These are phyloP conservation scores for Aphelinus certus DNA, from an alignment of 1,140 invertebrate genomes.

Conservation along the genomic window DNA sequence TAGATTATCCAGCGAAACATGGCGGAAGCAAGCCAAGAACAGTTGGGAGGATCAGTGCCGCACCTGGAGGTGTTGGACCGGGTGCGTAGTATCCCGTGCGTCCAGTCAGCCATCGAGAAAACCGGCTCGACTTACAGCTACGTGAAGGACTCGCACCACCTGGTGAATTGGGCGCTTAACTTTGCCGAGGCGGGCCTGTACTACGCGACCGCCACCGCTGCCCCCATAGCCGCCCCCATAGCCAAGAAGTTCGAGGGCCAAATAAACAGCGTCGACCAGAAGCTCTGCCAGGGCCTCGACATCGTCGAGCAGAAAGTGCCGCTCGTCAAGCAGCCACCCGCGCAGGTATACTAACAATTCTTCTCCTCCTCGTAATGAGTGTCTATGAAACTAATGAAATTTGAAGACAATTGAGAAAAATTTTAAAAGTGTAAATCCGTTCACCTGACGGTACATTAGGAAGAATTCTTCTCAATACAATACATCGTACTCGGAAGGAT, in stretches of 20 bases:
- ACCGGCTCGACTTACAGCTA: conserved; percentile 70
- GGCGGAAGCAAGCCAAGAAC: not conserved
- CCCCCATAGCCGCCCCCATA: conserved; percentile 56
- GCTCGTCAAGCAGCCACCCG: conserved; percentile 64
- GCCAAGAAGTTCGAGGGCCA: conserved; percentile 64
- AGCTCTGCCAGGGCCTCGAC: conserved; percentile 65
- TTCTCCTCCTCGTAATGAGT: conserved; percentile 4
- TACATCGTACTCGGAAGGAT: too few relatives aligned
- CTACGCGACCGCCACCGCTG: conserved; percentile 60
- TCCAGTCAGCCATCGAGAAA: conserved; percentile 70
- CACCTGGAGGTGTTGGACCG: conserved; percentile 70
- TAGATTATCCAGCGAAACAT: not conserved
- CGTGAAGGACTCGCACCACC: conserved; percentile 67
- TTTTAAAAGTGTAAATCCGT: not conserved
- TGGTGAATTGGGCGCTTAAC: conserved; percentile 64
- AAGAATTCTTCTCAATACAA: too few relatives aligned
- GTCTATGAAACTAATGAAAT: not conserved
- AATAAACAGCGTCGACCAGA: conserved; percentile 64
- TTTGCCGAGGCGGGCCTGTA: conserved; percentile 63
- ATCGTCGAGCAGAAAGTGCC: conserved; percentile 67
- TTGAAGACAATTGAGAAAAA: not conserved
- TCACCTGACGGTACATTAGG: not conserved
- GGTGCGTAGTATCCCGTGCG: conserved; percentile 70
- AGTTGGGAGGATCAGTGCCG: conserved; percentile 44
- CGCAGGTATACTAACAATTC: conserved; percentile 53